These are phyloP conservation scores for Heterodera filipjevi DNA, from an alignment of 2,888 invertebrate species.

Conservation along the genomic window DNA sequence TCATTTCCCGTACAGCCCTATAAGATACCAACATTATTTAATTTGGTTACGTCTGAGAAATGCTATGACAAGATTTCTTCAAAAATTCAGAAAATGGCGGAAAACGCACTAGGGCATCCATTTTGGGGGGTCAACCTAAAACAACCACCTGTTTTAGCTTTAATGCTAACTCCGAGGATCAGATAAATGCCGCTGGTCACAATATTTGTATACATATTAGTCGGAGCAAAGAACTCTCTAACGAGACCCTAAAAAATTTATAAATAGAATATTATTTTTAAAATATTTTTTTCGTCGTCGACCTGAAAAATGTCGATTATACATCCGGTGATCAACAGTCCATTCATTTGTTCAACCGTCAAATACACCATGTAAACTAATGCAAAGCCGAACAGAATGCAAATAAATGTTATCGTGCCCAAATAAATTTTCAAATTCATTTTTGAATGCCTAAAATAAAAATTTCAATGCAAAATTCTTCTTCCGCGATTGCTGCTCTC, in stretches of 20 bases:
- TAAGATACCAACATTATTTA: too few species aligned
- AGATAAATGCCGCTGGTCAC: background rate
- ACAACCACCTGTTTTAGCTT: background rate
- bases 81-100: too few species aligned
- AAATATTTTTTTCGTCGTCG: too few species aligned
- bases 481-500: too few species aligned
- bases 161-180: background rate
- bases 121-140: too few species aligned
- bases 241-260: slow-evolving; percentile 4
- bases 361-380: background rate
- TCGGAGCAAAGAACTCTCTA: background rate
- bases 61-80: too few species aligned
- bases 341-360: background rate
- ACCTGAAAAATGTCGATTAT: background rate
- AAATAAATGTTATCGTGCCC: background rate
- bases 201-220: background rate
- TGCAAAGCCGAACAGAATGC: background rate
- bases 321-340: background rate
- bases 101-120: too few species aligned
- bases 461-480: too few species aligned
- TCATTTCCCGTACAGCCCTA: too few species aligned
- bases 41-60: too few species aligned
- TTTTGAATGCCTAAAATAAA: background rate
- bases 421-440: background rate
- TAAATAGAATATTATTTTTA: too few species aligned